Evolutionary conservation across 2,113 vertebrate genomes (phyloP), one percentile per base, ranked within the genome.

Genomic region (Sinocyclocheilus rhinocerous): DNA sequence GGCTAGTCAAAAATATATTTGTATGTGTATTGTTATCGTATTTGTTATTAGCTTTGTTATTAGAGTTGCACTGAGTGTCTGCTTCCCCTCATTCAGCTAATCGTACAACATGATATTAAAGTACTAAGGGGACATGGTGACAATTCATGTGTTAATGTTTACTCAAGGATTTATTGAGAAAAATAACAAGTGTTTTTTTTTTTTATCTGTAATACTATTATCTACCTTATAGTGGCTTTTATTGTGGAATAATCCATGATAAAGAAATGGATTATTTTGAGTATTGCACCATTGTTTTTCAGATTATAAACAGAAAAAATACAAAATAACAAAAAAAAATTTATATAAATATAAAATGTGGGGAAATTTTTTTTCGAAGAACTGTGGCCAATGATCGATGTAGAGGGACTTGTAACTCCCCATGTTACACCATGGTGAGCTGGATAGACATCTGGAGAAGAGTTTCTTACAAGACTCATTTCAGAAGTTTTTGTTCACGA

Each of bases 131-230:
- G 95, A 94, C 79, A 84, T 26, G 95, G 95, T 91, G 96, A 96
- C 96, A 96, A 94, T 97, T 97, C 96, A 96, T 3, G 97, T 97
- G 97, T 98, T 96, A 95, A 96, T 97, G 97, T 98, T 98, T 98
- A 98, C 97, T 98, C 97, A 96, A 97, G 97, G 97, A 98, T 97
- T 97, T 94, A 93, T 93, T 3, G 81, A 94, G 90, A 93, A 93
- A 93, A 93, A 96, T 92, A 94, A 91, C 94, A 93, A 95, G 94
- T 85, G 67, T 84, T 84, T 36, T 81, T 84, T 77, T 82, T 36
- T 81, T 84, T 42, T 84, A 90, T 96, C 96, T 97, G 96, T 96
- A 95, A 96, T 93, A 93, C 95, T 95, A 96, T 95, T 96, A 96
- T 96, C 96, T 97, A 97, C 97, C 97, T 97, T 95, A 75, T 94